Percentiles rank a stretch among this genome's conserved stretches.
phyloP scores from a whole-genome alignment of 1,140 invertebrate genomes.

The Drosophila yakuba region DNA sequence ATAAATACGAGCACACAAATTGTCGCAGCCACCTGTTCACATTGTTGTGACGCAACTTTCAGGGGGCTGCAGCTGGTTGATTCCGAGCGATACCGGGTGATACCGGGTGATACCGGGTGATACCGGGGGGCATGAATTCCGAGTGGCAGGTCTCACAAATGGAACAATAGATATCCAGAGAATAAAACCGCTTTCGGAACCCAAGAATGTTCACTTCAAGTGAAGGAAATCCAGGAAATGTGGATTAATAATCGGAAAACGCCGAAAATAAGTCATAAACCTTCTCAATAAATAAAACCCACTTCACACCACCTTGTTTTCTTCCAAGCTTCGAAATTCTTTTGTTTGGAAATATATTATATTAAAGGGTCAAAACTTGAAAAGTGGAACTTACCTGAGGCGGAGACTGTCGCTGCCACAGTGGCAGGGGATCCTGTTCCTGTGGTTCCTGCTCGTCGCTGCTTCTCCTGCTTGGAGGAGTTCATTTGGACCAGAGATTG shows the following conservation, averaged over 20 bases:
- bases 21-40: slow-evolving; percentile 81
- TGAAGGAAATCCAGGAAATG: background rate
- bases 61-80: slow-evolving; percentile 1
- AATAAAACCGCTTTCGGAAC: slow-evolving; percentile 1
- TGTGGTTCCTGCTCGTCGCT: slow-evolving; percentile 44
- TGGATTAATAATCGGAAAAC: background rate
- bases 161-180: slow-evolving; percentile 2
- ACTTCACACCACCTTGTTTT: background rate
- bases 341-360: no score
- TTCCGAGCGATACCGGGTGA: slow-evolving; percentile 1
- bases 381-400: slow-evolving; percentile 48
- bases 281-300: no score
- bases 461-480: slow-evolving; percentile 79
- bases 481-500: slow-evolving; percentile 83
- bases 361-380: no score
- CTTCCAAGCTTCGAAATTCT: no score
- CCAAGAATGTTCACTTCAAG: slow-evolving; percentile 1
- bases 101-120: slow-evolving; percentile 11
- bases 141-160: slow-evolving; percentile 11
- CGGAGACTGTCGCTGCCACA: slow-evolving; percentile 24
- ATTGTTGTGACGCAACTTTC: slow-evolving; percentile 78
- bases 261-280: background rate
- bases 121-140: background rate
- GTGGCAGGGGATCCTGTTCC: slow-evolving; percentile 6
- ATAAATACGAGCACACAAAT: slow-evolving; percentile 81